phyloP scores from a whole-genome alignment of 2,113 vertebrate genomes.

The Scatophagus argus region DNA sequence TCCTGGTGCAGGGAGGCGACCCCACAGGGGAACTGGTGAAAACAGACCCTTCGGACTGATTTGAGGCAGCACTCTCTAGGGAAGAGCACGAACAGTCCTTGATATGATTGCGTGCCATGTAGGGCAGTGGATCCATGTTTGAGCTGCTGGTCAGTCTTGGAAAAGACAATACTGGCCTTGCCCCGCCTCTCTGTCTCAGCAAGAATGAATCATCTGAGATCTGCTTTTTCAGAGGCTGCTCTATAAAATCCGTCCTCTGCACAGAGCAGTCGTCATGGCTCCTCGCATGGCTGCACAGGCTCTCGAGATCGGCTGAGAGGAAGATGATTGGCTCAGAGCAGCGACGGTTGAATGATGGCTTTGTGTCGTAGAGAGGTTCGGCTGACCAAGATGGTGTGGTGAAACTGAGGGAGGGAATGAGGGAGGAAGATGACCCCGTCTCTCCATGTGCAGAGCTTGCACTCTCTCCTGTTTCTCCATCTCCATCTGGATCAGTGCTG shows the following conservation, averaged over 20 bases:
- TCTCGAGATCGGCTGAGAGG: slow-evolving; percentile 56
- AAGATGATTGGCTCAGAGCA: slow-evolving; percentile 90
- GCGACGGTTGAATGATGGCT: slow-evolving; percentile 81
- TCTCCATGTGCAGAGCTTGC: slow-evolving; percentile 4
- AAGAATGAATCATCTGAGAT: slow-evolving; percentile 85
- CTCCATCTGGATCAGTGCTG: slow-evolving; percentile 90
- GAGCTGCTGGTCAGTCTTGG: slow-evolving; percentile 68
- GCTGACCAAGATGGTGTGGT: slow-evolving; percentile 59
- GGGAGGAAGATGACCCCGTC: slow-evolving; percentile 62
- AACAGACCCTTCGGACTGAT: slow-evolving; percentile 86
- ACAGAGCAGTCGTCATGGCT: slow-evolving; percentile 88
- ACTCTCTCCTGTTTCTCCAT: slow-evolving; percentile 67
- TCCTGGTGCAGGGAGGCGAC: slow-evolving; percentile 87
- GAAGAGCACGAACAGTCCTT: slow-evolving; percentile 84
- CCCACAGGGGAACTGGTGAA: slow-evolving; percentile 87
- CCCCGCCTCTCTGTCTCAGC: slow-evolving; percentile 33
- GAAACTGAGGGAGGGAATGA: slow-evolving; percentile 44
- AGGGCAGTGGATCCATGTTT: slow-evolving; percentile 39
- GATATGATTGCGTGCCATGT: slow-evolving; percentile 22
- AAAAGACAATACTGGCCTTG: slow-evolving; percentile 54
- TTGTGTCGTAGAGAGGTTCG: slow-evolving; percentile 67
- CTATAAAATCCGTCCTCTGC: slow-evolving; percentile 65
- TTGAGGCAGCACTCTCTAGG: slow-evolving; percentile 85
- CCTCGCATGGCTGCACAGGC: slow-evolving; percentile 82
- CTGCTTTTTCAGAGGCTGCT: slow-evolving; percentile 80